A percentile compares a stretch with the other conserved stretches of the same genome.
Conservation (phyloP, 2,888 invertebrate genomes). For the Leptogaster cylindrica region DNA sequence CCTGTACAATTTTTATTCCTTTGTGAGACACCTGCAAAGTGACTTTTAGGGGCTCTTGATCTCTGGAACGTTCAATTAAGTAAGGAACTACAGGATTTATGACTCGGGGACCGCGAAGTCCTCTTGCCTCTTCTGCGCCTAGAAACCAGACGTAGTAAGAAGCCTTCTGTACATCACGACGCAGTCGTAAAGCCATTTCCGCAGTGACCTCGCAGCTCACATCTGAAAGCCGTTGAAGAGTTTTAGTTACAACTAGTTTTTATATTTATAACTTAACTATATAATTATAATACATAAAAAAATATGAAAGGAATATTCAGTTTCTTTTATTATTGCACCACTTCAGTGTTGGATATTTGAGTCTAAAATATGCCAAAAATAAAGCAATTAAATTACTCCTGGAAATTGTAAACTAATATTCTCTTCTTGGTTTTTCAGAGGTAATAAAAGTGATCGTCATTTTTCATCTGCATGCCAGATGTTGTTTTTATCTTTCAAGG, state of each 20-base stretch:
- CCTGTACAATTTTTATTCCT: conserved; percentile 93
- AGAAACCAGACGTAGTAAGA: conserved; percentile 94
- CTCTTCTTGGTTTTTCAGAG: too few relatives aligned
- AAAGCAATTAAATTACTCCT: too few relatives aligned
- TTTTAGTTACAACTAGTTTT: not conserved
- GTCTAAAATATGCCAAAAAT: too few relatives aligned
- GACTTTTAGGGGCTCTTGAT: conserved; percentile 88
- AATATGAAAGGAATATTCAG: not conserved
- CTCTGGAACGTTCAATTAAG: conserved; percentile 81
- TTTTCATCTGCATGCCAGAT: not conserved
- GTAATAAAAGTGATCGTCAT: too few relatives aligned
- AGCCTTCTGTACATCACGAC: conserved; percentile 88
- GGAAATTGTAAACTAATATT: too few relatives aligned
- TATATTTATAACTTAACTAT: not conserved
- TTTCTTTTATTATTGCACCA: too few relatives aligned
- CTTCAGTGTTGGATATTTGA: too few relatives aligned
- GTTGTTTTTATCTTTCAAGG: not conserved
- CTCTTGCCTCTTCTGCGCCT: conserved; percentile 93
- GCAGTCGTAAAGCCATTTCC: conserved; percentile 78
- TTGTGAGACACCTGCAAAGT: conserved; percentile 90
- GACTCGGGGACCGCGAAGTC: conserved; percentile 82
- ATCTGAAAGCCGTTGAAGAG: conserved; percentile 45
- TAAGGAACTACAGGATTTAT: conserved; percentile 85
- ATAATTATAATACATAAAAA: not conserved
- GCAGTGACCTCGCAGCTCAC: conserved; percentile 47